Evolutionary conservation across 37 sponge, comb jelly and placozoan species (phyloP).

Genomic region (Halichondria panicea): DNA sequence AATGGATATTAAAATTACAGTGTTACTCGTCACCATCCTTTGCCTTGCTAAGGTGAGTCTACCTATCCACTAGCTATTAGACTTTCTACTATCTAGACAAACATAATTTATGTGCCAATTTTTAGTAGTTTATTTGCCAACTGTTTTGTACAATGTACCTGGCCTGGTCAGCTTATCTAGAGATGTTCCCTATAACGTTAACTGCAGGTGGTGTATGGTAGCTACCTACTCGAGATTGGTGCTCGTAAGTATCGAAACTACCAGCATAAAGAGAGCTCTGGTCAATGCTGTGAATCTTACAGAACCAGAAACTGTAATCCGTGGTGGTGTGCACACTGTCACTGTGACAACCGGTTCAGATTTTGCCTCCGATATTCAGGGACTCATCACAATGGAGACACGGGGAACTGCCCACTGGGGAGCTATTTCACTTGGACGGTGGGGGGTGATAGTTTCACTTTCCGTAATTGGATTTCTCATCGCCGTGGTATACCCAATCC

Average conservation of each 20-base stretch:
- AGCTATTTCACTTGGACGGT: not conserved
- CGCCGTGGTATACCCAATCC: too few species aligned
- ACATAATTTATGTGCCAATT: too few species aligned
- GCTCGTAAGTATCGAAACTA: not conserved
- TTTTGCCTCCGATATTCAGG: conserved; percentile 7
- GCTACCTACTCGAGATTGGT: not conserved
- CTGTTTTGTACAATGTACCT: too few species aligned
- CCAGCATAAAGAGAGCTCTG: not conserved
- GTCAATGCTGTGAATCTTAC: not conserved
- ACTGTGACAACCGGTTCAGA: conserved; percentile 13
- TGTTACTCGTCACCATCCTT: too few species aligned
- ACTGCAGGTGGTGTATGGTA: too few species aligned
- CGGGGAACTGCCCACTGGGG: conserved; percentile 14
- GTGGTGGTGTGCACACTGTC: conserved; percentile 20
- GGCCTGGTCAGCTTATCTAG: not conserved
- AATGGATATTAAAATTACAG: too few species aligned
- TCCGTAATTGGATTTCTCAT: too few species aligned
- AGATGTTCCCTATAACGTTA: too few species aligned
- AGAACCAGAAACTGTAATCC: conserved; percentile 1
- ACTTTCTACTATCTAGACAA: too few species aligned
- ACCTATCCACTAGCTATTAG: too few species aligned
- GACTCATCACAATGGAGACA: not conserved
- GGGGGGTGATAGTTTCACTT: conserved; percentile 11
- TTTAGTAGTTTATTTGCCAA: too few species aligned
- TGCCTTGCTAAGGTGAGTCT: too few species aligned